Evolutionary conservation across 2,797 vertebrate species (phyloP), one percentile per base, ranked within the genome.

Genomic region (Adrianichthys oophorus): DNA sequence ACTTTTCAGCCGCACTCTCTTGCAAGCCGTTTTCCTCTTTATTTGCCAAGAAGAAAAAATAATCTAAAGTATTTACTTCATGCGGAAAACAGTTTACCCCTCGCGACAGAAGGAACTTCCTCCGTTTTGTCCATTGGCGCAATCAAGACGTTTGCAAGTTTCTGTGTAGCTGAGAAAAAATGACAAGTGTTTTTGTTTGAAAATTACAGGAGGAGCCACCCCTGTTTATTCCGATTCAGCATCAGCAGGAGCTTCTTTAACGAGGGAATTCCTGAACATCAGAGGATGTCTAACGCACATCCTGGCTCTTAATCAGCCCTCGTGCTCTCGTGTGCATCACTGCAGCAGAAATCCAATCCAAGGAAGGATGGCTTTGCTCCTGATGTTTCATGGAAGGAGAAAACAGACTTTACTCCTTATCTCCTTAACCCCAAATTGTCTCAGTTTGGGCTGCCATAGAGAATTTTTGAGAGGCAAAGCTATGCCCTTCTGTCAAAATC

Each of bases 241-340:
- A 63, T 86, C 85, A 83, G 62, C 85, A 74, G 64, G 82, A 81
- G 79, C 76, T 75, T 76, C 80, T 87, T 90, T 88, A 91, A 90
- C 85, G 85, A 91, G 82, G 63, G 59, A 87, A 87, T 87, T 91
- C 89, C 90, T 90, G 86, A 80, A 84, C 87, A 84, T 88, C 80
- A 85, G 74, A 90, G 87, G 84, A 89, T 89, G 87, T 89, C 80
- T 86, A 84, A 85, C 78, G 70, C 80, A 88, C 82, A 88, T 89
- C 90, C 90, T 90, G 85, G 71, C 75, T 61, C 80, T 86, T 86
- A 87, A 90, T 88, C 86, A 85, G 73, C 43, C 42, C 21, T 48
- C 54, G 23, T 23, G 72, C 70, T 80, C 85, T 88, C 78, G 89
- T 85, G 87, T 88, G 75, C 53, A 70, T 85, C 72, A 65, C 50